These are phyloP conservation scores for Choristoneura rosaceana DNA, from an alignment of 2,888 invertebrate genomes.

Conservation along the genomic window DNA sequence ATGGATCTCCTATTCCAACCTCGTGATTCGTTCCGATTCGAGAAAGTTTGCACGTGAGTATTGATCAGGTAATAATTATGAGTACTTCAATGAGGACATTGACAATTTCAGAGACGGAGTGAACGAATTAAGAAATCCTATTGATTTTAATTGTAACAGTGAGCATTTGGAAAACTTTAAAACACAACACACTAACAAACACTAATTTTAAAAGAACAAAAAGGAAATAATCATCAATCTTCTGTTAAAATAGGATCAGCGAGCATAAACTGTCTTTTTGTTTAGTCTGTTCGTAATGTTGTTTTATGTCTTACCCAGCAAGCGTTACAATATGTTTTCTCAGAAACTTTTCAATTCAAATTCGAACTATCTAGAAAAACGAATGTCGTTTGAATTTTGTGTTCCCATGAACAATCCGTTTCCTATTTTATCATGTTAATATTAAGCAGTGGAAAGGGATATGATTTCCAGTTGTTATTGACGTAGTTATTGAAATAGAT, in stretches of 20 bases:
- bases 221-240: constrained; percentile 21
- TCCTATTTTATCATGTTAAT: neutral
- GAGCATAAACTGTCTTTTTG: constrained; percentile 18
- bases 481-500: neutral
- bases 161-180: constrained; percentile 43
- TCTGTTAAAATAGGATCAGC: neutral
- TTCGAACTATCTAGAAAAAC: neutral
- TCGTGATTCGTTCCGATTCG: constrained; percentile 53
- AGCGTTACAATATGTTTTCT: constrained; percentile 2
- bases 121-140: neutral
- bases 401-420: too few species aligned
- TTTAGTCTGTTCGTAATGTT: constrained; percentile 28
- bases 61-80: neutral
- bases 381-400: neutral
- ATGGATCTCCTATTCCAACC: constrained; percentile 44
- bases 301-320: constrained; percentile 5
- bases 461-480: neutral
- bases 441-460: neutral
- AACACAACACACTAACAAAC: too few species aligned
- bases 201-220: constrained; percentile 8
- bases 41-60: constrained; percentile 49
- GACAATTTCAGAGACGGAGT: neutral
- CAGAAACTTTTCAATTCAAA: neutral
- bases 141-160: neutral
- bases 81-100: neutral